These are phyloP conservation scores for Leptestheria dahalacensis DNA, from an alignment of 1,140 invertebrate species.

Conservation along the genomic window DNA sequence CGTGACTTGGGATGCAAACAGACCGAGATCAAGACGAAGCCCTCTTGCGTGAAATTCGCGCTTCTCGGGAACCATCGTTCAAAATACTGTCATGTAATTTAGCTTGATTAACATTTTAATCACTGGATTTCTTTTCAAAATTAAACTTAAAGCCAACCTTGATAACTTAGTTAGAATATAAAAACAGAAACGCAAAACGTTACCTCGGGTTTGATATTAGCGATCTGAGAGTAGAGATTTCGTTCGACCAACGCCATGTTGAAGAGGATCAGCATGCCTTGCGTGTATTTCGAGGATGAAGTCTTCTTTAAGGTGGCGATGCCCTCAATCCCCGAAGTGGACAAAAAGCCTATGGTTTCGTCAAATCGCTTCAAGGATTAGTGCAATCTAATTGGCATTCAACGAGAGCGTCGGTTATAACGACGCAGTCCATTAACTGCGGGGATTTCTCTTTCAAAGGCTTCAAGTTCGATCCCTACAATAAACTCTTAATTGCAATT, in stretches of 20 bases:
- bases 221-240: constrained; percentile 41
- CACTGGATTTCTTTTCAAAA: too few species aligned
- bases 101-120: not conserved
- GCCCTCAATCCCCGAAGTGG: constrained; percentile 43
- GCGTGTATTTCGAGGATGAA: constrained; percentile 13
- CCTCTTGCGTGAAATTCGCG: constrained; percentile 42
- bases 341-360: constrained; percentile 16
- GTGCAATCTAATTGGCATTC: too few species aligned
- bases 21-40: constrained; percentile 45
- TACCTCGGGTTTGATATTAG: constrained; percentile 46
- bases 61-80: constrained; percentile 44
- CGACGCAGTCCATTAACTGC: too few species aligned
- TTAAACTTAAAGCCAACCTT: too few species aligned
- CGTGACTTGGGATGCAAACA: constrained; percentile 49
- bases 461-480: too few species aligned
- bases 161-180: not conserved
- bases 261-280: constrained; percentile 42
- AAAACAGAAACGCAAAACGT: too few species aligned
- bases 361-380: too few species aligned
- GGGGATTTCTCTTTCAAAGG: too few species aligned
- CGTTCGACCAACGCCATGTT: constrained; percentile 49
- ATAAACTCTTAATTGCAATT: too few species aligned
- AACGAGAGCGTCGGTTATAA: too few species aligned
- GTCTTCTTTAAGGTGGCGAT: constrained; percentile 28
- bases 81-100: constrained; percentile 43